Base-by-base conservation (phyloP, 2,797 vertebrate species). In the Eulemur albifrons region DNA sequence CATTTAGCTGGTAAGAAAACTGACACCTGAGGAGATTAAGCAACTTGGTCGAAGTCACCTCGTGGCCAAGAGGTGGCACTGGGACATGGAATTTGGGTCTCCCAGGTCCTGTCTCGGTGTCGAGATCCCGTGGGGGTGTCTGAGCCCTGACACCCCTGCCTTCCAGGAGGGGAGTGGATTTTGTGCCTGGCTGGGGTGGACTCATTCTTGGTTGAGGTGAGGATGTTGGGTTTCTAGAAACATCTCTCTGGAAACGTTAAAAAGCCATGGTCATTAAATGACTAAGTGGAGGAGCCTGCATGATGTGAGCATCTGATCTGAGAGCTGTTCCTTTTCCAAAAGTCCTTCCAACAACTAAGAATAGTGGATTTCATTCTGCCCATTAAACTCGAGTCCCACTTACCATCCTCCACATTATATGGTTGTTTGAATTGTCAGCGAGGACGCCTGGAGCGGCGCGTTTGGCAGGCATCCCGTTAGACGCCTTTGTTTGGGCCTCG, bases 81-180 rank as follows among this genome's bases (percentile, higher is more conserved):
- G 1, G 61, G 43, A 11, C 75, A 40, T 2, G 12, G 65, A 12
- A 20, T n/a, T 43, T 4, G 2, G 70, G 40, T 30, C 40, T 57
- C 40, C 2, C 4, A 11, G 45, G 30, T 54, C 23, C 3, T 8
- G 21, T 38, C 30, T 32, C 25, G 0, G 50, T 0, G 0, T 20
- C 1, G 3, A 20, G 52, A 1, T 23, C 40, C n/a, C 4, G 27
- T 0, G 5, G 5, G 8, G 30, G 17, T 25, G 35, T 43, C 17
- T 11, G 57, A 67, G 73, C 18, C 25, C 8, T 0, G 13, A 67
- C 10, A 14, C 25, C 6, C 7, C 20, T 32, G 40, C 25, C 27
- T 11, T 27, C 38, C 35, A 5, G 40, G 35, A 30, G 57, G 12
- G n/a, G 38, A 50, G 10, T 2, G 1, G 7, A 45, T 8, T 45